Evolutionary conservation across 2,113 vertebrate species (phyloP).

Genomic region (Erythrocebus patas): DNA sequence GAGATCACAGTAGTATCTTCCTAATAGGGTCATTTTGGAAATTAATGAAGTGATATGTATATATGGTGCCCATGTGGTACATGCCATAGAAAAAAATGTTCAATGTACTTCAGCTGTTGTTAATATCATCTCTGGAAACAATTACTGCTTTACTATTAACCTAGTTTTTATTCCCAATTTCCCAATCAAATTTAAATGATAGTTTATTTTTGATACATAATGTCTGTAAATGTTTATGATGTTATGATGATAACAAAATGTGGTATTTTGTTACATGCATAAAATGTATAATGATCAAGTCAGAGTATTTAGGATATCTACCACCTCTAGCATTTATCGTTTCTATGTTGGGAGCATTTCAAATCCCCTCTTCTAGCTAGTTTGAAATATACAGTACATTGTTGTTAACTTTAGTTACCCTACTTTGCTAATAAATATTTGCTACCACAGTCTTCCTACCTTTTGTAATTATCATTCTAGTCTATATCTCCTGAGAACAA

Average conservation of each 20-base stretch:
- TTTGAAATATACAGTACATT: neutral
- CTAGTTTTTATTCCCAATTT: constrained; percentile 34
- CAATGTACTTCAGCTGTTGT: neutral
- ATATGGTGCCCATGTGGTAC: neutral
- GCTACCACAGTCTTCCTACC: neutral
- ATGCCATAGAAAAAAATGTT: neutral
- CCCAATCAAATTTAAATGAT: neutral
- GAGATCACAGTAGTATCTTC: neutral
- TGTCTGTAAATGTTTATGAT: neutral
- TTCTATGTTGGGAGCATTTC: neutral
- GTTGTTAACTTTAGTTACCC: neutral
- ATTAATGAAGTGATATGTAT: neutral
- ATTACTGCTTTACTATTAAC: neutral
- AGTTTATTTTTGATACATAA: neutral
- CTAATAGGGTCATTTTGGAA: neutral
- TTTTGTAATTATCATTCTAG: neutral
- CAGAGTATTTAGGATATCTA: neutral
- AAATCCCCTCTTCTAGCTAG: neutral
- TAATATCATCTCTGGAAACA: constrained; percentile 42
- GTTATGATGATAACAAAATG: neutral
- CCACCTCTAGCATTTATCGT: neutral
- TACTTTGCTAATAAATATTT: neutral
- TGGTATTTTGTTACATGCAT: neutral
- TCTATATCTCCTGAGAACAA: neutral
- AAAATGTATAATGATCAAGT: neutral